Conservation (phyloP, 2,797 vertebrate species). For the Acestrorhynchus altus region DNA sequence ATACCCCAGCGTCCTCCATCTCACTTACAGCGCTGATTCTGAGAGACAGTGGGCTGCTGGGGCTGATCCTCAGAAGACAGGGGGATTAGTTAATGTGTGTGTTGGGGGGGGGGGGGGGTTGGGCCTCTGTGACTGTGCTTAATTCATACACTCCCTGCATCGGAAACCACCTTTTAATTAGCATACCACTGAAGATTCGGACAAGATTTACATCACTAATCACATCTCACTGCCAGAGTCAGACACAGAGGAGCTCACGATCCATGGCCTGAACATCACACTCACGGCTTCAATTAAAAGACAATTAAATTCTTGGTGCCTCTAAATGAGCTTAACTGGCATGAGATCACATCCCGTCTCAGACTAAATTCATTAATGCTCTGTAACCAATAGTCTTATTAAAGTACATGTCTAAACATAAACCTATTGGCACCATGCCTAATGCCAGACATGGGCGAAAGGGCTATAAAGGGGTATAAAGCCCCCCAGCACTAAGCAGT, state of each 20-base stretch:
- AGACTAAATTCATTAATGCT: too few species aligned
- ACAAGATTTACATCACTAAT: constrained; percentile 50
- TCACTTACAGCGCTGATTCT: not conserved
- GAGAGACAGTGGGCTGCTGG: not conserved
- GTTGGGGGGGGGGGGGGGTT: not conserved
- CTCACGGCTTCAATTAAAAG: not conserved
- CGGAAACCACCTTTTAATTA: constrained; percentile 59
- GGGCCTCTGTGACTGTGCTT: constrained; percentile 17
- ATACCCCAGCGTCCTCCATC: not conserved
- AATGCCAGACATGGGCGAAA: too few species aligned
- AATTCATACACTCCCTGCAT: constrained; percentile 38
- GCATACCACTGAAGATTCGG: constrained; percentile 47
- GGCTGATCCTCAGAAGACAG: constrained; percentile 5
- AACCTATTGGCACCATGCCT: too few species aligned
- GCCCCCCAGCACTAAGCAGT: too few species aligned
- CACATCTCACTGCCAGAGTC: constrained; percentile 39
- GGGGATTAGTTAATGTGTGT: not conserved
- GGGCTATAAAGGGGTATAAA: too few species aligned
- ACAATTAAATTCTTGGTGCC: not conserved
- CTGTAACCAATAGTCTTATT: too few species aligned
- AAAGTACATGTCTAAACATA: too few species aligned
- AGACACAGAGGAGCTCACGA: not conserved
- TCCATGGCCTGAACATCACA: not conserved
- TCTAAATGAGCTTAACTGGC: not conserved
- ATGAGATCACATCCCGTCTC: not conserved